phyloP scores from a whole-genome alignment of 2,113 vertebrate species.

The Charadrius vociferus region DNA sequence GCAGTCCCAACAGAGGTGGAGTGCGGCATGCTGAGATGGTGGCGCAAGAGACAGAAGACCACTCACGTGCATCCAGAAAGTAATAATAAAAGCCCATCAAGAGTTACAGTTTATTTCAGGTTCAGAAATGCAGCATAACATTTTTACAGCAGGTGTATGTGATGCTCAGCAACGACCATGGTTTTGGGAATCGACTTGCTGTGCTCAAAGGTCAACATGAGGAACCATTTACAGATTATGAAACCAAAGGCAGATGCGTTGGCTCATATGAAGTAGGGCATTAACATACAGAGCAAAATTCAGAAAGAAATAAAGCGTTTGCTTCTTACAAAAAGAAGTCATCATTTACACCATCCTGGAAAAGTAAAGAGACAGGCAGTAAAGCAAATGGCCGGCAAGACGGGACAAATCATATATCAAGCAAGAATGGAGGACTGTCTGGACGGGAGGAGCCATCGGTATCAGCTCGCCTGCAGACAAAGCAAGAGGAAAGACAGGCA shows the following conservation, averaged over 20 bases:
- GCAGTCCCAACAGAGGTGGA: not conserved
- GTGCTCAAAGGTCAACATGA: constrained; percentile 59
- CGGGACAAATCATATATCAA: constrained; percentile 49
- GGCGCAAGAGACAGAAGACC: not conserved
- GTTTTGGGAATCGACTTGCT: constrained; percentile 53
- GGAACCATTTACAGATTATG: constrained; percentile 46
- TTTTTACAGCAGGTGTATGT: constrained; percentile 72
- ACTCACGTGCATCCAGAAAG: not conserved
- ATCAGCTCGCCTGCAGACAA: constrained; percentile 68
- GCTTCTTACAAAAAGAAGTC: constrained; percentile 53
- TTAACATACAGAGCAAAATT: constrained; percentile 55
- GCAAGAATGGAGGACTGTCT: constrained; percentile 48
- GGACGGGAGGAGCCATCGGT: constrained; percentile 50
- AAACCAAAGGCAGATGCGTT: constrained; percentile 52
- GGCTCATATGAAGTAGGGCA: constrained; percentile 46
- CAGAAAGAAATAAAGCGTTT: constrained; percentile 13
- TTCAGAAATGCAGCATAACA: constrained; percentile 74
- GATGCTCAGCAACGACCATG: constrained; percentile 52
- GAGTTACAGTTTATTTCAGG: constrained; percentile 76
- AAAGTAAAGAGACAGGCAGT: constrained; percentile 54
- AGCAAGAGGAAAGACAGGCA: constrained; percentile 67
- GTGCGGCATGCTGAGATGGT: not conserved
- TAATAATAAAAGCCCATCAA: constrained; percentile 62
- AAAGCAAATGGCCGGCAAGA: constrained; percentile 37
- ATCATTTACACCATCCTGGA: constrained; percentile 27